Evolutionary conservation across 2,113 vertebrate species (phyloP).

Genomic region (Apaloderma vittatum): DNA sequence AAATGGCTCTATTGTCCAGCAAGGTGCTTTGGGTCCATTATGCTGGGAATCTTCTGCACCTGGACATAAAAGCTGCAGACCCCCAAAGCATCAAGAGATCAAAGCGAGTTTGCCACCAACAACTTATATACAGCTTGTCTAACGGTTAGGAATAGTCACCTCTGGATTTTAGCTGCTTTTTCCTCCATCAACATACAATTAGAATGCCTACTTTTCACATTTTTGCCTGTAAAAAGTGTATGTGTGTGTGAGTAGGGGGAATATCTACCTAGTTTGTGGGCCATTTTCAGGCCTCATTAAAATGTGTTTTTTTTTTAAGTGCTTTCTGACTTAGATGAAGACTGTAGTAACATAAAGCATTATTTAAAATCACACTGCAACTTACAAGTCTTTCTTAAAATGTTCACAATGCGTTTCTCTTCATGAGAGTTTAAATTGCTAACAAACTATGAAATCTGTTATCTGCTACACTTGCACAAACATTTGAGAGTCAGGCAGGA

Average conservation of each 20-base stretch:
- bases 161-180: neutral
- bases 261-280: neutral
- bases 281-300: neutral
- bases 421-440: conserved; percentile 35
- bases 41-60: neutral
- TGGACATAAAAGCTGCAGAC: neutral
- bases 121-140: neutral
- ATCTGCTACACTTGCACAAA: conserved; percentile 6
- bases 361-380: neutral
- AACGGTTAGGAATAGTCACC: neutral
- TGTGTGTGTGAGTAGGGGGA: accelerated
- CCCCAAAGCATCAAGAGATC: neutral
- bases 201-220: neutral
- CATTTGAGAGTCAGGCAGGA: neutral
- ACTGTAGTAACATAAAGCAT: neutral
- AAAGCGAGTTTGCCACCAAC: neutral
- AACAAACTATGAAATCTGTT: neutral
- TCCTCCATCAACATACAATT: neutral
- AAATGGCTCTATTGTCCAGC: neutral
- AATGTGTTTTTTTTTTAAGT: neutral
- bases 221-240: neutral
- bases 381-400: neutral
- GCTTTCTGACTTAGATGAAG: neutral
- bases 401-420: neutral
- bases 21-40: too few species aligned